Evolutionary conservation across 2,888 invertebrate genomes (phyloP), one percentile per base, ranked within the genome.

Genomic region (Mellilla xanthometata): DNA sequence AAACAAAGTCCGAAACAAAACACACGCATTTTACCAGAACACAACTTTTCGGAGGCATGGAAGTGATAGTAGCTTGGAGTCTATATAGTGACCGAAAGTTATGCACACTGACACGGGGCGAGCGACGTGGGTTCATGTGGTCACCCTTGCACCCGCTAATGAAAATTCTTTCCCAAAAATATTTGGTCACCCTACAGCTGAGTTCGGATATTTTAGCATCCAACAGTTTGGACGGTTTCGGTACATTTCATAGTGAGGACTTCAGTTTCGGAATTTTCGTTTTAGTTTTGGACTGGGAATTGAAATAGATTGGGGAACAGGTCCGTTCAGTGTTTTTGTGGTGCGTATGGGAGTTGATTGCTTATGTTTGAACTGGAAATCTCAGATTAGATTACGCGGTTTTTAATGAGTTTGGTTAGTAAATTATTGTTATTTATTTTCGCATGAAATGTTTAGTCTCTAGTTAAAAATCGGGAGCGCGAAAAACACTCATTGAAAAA

Each of bases 161-260:
- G 76, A 76, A 79, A 79, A 79, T 79, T 77, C 78, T 76, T 78
- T 68, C 58, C 52, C 44, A 47, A 57, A 55, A 58, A 64, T 57
- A 62, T 65, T 60, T 60, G 47, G 47, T 42, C 41, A 47, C 36
- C 47, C 36, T 28, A 41, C 41, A 33, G 41, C 11, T 8, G 33
- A 8, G 22, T 39, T 40, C 24, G 24, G 24, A 28, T 36, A 32
- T 40, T 32, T 40, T 12, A 31, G 30, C 39, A 7, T 33, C 39
- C 36, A 36, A 29, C 46, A 36, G 47, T 38, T 44, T 15, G 15
- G 28, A 24, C 10, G 30, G 5, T 22, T 45, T 34, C 26, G 19
- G 28, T 27, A 22, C 13, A 10, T 40, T 36, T 40, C 23, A 28
- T 45, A 13, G 31, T 39, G 31, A 49, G 58, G 54, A 48, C 47